These are phyloP conservation scores for Puntigrus tetrazona DNA, from an alignment of 2,113 vertebrate species.

Conservation along the genomic window DNA sequence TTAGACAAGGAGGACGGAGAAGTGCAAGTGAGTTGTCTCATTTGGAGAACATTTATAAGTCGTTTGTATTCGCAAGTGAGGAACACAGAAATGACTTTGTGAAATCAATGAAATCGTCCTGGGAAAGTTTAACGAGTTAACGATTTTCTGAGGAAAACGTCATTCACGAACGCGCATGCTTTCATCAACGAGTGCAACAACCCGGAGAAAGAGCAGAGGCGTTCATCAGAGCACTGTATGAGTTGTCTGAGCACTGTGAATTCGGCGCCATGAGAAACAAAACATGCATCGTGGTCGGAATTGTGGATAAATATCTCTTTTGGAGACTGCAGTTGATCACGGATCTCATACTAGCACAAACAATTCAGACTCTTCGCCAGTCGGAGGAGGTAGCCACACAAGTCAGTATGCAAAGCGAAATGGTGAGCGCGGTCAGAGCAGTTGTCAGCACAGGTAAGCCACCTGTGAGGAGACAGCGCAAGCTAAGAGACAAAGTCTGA, in stretches of 20 bases:
- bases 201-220: constrained; percentile 26
- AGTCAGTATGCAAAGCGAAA: background rate
- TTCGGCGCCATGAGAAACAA: constrained; percentile 36
- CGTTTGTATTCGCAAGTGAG: background rate
- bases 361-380: constrained; percentile 35
- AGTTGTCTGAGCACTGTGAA: constrained; percentile 42
- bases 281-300: constrained; percentile 28
- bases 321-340: constrained; percentile 26
- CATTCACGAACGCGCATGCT: constrained; percentile 30
- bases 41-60: constrained; percentile 38
- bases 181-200: constrained; percentile 37
- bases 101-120: constrained; percentile 17
- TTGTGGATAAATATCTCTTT: constrained; percentile 40
- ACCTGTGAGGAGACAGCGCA: background rate
- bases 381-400: constrained; percentile 25
- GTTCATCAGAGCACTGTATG: constrained; percentile 35
- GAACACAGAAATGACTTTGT: background rate
- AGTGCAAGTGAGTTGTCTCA: background rate
- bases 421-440: background rate
- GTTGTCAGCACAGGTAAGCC: background rate
- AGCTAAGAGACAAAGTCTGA: background rate
- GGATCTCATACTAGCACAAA: constrained; percentile 35
- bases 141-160: constrained; percentile 43
- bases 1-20: constrained; percentile 3
- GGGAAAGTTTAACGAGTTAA: constrained; percentile 45